These are phyloP conservation scores for Climacteris rufus DNA, from an alignment of 2,113 vertebrate species.

Conservation along the genomic window DNA sequence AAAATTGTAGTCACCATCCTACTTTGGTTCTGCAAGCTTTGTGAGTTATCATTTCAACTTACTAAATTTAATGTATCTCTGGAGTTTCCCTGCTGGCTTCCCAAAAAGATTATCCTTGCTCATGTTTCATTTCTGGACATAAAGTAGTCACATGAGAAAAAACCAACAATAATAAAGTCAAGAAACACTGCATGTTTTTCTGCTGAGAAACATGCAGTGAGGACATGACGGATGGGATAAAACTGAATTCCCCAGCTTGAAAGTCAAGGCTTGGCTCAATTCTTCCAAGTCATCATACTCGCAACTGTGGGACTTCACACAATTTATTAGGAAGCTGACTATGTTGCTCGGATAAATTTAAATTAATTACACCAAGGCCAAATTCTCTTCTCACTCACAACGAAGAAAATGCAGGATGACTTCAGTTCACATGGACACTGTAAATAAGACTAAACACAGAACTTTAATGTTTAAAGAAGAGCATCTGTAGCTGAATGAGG, in stretches of 20 bases:
- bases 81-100: background rate
- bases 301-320: background rate
- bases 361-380: background rate
- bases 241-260: background rate
- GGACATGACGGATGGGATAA: background rate
- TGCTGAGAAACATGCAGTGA: background rate
- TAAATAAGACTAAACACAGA: background rate
- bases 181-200: background rate
- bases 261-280: background rate
- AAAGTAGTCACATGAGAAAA: background rate
- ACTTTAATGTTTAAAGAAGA: background rate
- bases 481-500: background rate
- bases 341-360: background rate
- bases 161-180: background rate
- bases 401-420: background rate
- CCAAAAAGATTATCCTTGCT: background rate
- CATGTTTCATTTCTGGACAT: background rate
- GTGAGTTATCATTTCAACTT: background rate
- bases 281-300: background rate
- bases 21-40: background rate
- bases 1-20: background rate
- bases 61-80: background rate
- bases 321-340: background rate
- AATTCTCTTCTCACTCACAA: background rate
- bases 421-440: background rate